Evolutionary conservation across 2,888 invertebrate genomes (phyloP).

Genomic region (Mythimna pallens): DNA sequence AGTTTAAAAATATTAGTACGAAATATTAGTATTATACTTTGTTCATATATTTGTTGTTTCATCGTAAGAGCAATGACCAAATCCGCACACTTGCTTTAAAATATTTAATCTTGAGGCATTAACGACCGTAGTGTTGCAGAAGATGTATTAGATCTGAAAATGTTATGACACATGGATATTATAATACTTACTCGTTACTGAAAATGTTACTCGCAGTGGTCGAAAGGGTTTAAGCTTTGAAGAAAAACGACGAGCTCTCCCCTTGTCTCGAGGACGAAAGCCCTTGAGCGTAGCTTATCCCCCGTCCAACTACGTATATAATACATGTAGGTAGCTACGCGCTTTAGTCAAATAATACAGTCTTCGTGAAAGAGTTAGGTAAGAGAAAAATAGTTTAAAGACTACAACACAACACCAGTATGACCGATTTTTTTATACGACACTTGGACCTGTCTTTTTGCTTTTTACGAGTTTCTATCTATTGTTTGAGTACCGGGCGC

Average conservation of each 20-base stretch:
- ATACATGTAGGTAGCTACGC: constrained; percentile 24
- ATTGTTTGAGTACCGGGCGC: no score
- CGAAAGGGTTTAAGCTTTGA: constrained; percentile 52
- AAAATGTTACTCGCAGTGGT: constrained; percentile 36
- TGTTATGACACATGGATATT: constrained; percentile 51
- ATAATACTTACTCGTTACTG: constrained; percentile 36
- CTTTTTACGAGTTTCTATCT: no score
- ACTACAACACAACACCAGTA: constrained; percentile 36
- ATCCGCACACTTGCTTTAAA: not conserved
- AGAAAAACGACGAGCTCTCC: constrained; percentile 57
- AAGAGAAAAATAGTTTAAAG: constrained; percentile 37
- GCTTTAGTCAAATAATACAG: constrained; percentile 34
- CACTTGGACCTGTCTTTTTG: not conserved
- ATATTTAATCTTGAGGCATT: not conserved
- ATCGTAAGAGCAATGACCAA: not conserved
- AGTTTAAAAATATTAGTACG: not conserved
- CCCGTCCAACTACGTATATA: constrained; percentile 48
- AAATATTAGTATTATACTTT: not conserved
- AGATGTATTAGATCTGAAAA: constrained; percentile 6
- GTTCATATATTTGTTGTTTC: not conserved
- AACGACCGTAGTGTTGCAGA: not conserved
- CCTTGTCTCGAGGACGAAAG: constrained; percentile 57
- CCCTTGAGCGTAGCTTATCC: constrained; percentile 67
- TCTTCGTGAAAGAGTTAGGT: constrained; percentile 52
- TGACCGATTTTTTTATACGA: constrained; percentile 17